A percentile compares a stretch with the other conserved stretches of the same genome.
Conservation (phyloP, 2,888 invertebrate species). For the Drosophila mimetica region DNA sequence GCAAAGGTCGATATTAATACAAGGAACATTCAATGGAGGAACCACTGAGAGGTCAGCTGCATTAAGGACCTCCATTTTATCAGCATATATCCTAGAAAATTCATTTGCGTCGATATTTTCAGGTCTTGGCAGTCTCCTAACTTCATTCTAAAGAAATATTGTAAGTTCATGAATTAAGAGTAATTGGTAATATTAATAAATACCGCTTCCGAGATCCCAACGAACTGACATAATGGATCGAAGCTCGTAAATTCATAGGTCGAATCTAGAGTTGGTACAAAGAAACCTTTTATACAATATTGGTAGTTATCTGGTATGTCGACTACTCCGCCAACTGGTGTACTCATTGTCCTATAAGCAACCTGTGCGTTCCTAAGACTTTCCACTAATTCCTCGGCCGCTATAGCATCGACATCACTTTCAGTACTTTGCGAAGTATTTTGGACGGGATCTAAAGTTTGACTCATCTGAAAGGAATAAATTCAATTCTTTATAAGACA, state of each 20-base stretch:
- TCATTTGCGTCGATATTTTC: constrained; percentile 10
- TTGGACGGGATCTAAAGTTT: neutral
- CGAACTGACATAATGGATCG: constrained; percentile 23
- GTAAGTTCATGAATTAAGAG: neutral
- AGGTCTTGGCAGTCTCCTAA: constrained; percentile 3
- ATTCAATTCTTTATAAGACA: neutral
- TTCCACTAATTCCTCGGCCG: constrained; percentile 8
- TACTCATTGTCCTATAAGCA: constrained; percentile 20
- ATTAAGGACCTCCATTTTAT: constrained; percentile 13
- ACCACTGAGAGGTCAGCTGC: constrained; percentile 21
- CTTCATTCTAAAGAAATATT: constrained; percentile 12
- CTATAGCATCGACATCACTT: neutral
- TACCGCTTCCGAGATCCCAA: constrained; percentile 21
- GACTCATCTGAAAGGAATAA: constrained; percentile 11
- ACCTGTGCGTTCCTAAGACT: constrained; percentile 15
- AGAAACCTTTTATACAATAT: constrained; percentile 39
- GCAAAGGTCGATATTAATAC: constrained; percentile 12
- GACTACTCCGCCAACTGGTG: constrained; percentile 11
- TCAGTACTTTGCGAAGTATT: neutral
- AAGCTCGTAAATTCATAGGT: constrained; percentile 29
- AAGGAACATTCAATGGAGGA: constrained; percentile 13
- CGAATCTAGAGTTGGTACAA: constrained; percentile 1
- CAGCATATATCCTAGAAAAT: constrained; percentile 14
- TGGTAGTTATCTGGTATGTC: constrained; percentile 3
- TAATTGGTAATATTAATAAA: neutral